Evolutionary conservation across 2,113 vertebrate genomes (phyloP).

Genomic region (Tretioscincus oriximinensis): DNA sequence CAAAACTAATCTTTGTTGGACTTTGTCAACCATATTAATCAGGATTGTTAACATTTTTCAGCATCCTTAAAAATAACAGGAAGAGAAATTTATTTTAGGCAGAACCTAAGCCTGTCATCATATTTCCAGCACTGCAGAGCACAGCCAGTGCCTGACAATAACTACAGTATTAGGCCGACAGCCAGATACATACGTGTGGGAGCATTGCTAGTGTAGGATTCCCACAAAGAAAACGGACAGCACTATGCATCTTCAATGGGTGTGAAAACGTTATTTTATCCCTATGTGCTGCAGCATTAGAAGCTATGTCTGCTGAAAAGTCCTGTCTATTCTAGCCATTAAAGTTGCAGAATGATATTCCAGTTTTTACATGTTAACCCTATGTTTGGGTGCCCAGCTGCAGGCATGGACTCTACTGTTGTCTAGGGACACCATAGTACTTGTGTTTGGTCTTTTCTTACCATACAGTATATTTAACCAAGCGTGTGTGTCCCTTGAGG

Average conservation of each 20-base stretch:
- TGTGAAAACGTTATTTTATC: no score
- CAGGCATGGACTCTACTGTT: not conserved
- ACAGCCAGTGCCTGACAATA: conserved; percentile 15
- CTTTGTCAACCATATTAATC: not conserved
- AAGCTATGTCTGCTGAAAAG: no score
- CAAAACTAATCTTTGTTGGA: not conserved
- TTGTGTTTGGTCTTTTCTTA: not conserved
- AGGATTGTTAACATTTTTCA: not conserved
- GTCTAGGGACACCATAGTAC: not conserved
- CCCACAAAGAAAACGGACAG: no score
- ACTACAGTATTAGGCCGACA: not conserved
- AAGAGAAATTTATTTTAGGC: not conserved
- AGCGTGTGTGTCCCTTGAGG: not conserved
- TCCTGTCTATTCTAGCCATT: no score
- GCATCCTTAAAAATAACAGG: not conserved
- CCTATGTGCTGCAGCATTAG: no score
- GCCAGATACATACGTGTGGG: not conserved
- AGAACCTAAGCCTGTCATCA: not conserved
- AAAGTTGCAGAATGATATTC: no score
- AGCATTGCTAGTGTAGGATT: not conserved
- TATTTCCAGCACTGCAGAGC: not conserved
- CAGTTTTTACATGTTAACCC: no score
- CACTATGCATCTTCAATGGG: no score
- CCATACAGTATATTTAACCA: not conserved
- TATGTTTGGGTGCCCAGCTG: not conserved